These are phyloP conservation scores for Imbricaverruca yamaguchii DNA, from an alignment of 2,888 invertebrate genomes.

Conservation along the genomic window DNA sequence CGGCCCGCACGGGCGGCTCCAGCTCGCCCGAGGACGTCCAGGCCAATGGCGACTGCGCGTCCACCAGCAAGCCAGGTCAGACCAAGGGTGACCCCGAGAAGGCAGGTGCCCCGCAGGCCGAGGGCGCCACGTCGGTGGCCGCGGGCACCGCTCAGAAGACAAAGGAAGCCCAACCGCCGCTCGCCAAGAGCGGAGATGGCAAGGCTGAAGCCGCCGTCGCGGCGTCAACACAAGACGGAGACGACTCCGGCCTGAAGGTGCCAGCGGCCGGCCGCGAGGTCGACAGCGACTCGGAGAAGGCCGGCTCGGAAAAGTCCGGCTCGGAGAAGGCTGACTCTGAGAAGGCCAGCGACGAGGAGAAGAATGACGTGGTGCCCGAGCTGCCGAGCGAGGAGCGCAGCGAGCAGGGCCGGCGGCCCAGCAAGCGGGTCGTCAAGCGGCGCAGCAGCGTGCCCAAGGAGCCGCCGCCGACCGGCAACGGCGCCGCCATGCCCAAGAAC, in stretches of 20 bases:
- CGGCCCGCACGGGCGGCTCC: conserved; percentile 27
- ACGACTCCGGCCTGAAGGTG: not conserved
- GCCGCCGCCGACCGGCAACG: not conserved
- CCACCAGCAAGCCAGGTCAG: no score
- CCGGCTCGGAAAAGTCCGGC: not conserved
- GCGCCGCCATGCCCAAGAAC: conserved; percentile 1
- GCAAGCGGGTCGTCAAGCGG: not conserved
- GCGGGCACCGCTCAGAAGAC: not conserved
- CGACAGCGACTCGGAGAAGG: not conserved
- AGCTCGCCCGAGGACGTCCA: conserved; percentile 36
- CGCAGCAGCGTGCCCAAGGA: not conserved
- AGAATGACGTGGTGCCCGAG: conserved; percentile 23
- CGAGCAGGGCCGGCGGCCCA: not conserved
- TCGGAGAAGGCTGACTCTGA: not conserved
- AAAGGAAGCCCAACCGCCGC: not conserved
- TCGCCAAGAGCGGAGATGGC: not conserved
- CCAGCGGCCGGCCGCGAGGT: conserved; percentile 24
- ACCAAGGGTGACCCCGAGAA: no score
- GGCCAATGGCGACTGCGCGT: no score
- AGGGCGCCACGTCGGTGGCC: not conserved
- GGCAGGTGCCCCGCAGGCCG: no score
- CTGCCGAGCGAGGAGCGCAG: conserved; percentile 7
- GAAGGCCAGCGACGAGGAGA: conserved; percentile 21
- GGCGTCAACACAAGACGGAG: conserved; percentile 9
- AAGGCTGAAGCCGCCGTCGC: conserved; percentile 23